Evolutionary conservation across 2,888 invertebrate genomes (phyloP).

Genomic region (Clanis bilineata): DNA sequence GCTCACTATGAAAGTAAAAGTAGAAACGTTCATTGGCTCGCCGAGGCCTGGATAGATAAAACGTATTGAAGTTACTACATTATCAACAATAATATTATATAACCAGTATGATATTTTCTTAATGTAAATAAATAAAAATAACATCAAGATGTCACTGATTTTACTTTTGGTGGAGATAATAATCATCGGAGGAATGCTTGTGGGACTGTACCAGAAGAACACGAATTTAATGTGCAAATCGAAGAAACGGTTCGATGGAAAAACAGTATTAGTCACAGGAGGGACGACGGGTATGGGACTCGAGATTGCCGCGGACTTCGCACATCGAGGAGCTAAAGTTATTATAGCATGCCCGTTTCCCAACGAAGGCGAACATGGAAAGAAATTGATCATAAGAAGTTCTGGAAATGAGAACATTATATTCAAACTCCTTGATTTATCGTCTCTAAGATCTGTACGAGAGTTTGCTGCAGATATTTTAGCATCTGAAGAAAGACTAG

Average conservation of each 20-base stretch:
- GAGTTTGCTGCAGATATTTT: conserved; percentile 90
- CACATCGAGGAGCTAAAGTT: conserved; percentile 65
- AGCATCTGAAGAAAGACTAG: conserved; percentile 86
- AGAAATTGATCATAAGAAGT: conserved; percentile 84
- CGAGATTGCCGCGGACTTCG: conserved; percentile 67
- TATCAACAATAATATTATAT: background rate
- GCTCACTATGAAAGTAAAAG: conserved; percentile 39
- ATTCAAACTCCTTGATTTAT: conserved; percentile 88
- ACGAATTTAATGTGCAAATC: conserved; percentile 69
- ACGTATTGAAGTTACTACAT: conserved; percentile 21
- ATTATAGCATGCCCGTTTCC: conserved; percentile 69
- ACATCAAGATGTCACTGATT: conserved; percentile 42
- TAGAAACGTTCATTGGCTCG: conserved; percentile 36
- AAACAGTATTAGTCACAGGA: conserved; percentile 58
- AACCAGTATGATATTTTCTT: background rate
- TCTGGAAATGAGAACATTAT: conserved; percentile 86
- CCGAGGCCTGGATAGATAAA: conserved; percentile 24
- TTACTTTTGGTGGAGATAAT: conserved; percentile 44
- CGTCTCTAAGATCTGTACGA: conserved; percentile 88
- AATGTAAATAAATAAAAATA: background rate
- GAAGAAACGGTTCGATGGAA: conserved; percentile 61
- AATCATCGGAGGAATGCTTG: conserved; percentile 45
- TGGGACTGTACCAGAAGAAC: conserved; percentile 67
- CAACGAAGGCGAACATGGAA: conserved; percentile 58
- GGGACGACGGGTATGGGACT: conserved; percentile 72